Evolutionary conservation across 2,888 invertebrate genomes (phyloP).

Genomic region (Spatulosminthurus flaviceps): DNA sequence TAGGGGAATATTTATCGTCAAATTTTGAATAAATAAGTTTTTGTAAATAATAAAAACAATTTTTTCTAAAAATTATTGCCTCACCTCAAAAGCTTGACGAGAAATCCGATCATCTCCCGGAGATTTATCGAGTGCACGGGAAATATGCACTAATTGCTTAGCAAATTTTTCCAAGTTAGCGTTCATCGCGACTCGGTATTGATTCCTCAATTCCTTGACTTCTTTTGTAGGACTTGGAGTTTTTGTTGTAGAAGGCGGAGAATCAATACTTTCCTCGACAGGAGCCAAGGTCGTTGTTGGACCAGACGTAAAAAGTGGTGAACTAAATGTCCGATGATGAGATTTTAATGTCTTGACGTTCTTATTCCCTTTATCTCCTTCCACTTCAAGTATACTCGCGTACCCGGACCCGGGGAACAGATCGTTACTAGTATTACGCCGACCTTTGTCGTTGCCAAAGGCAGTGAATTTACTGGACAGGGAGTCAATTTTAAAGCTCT

Average conservation of each 20-base stretch:
- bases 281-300: neutral
- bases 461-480: neutral
- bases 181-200: neutral
- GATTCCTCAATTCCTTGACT: neutral
- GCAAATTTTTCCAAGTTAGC: slow-evolving; percentile 56
- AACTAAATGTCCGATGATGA: neutral
- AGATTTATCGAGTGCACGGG: neutral
- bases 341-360: neutral
- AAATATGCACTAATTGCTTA: slow-evolving; percentile 46
- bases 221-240: neutral
- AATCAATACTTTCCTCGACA: neutral
- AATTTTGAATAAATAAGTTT: too few species aligned
- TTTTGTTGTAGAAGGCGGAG: neutral
- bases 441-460: neutral
- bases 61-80: too few species aligned
- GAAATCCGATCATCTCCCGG: slow-evolving; percentile 1
- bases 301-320: neutral
- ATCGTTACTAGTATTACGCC: slow-evolving; percentile 8
- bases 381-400: neutral
- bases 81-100: slow-evolving; percentile 21
- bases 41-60: slow-evolving; percentile 19
- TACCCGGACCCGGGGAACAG: neutral
- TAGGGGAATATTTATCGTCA: too few species aligned
- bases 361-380: neutral
- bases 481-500: neutral